Evolutionary conservation across 2,113 vertebrate species (phyloP).

Genomic region (Atractosteus spatula): DNA sequence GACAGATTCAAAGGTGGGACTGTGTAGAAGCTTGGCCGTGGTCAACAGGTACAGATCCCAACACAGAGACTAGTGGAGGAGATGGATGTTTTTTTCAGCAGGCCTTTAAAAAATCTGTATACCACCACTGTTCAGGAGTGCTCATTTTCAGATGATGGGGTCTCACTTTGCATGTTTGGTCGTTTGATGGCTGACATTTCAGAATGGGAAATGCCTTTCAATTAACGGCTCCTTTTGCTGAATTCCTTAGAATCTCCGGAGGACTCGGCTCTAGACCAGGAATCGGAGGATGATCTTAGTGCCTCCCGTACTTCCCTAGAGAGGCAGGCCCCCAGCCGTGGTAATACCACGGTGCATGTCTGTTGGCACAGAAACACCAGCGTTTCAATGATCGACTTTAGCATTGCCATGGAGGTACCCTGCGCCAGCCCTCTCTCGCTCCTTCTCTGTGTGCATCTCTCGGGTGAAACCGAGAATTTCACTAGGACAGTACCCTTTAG

Average conservation of each 20-base stretch:
- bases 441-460: constrained; percentile 36
- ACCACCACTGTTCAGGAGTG: too few relatives aligned
- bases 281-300: constrained; percentile 91
- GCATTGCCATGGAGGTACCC: constrained; percentile 93
- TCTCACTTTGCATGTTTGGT: too few relatives aligned
- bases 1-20: too few relatives aligned
- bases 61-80: too few relatives aligned
- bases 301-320: constrained; percentile 82
- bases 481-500: not conserved
- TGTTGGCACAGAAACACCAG: constrained; percentile 99
- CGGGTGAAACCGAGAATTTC: not conserved
- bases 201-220: not conserved
- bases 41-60: too few relatives aligned
- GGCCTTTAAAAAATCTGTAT: too few relatives aligned
- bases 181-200: not conserved
- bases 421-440: constrained; percentile 40
- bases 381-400: constrained; percentile 98
- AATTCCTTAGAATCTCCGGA: constrained; percentile 84
- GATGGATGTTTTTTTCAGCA: too few relatives aligned
- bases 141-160: too few relatives aligned
- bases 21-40: too few relatives aligned
- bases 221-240: constrained; percentile 26
- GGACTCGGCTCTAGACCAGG: constrained; percentile 81
- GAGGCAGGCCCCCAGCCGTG: constrained; percentile 85
- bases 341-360: constrained; percentile 98